A percentile compares a stretch with the other conserved stretches of the same genome.
These are phyloP conservation scores for Hirtodrosophila alboralis DNA, from an alignment of 2,888 invertebrate genomes.

Conservation along the genomic window DNA sequence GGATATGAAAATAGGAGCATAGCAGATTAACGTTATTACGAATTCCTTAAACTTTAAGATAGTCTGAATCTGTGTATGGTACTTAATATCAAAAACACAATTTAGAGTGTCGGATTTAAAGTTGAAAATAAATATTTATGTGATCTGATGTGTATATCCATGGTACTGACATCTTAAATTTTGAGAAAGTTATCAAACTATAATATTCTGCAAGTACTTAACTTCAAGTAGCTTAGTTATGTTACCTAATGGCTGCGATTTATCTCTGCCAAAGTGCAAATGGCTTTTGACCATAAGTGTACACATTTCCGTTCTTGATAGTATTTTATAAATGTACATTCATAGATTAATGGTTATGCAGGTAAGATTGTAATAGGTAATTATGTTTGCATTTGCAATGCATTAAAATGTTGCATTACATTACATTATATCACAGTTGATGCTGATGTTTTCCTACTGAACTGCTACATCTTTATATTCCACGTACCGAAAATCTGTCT, in stretches of 20 bases:
- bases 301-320: constrained; percentile 5
- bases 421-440: neutral
- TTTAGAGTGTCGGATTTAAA: too few relatives aligned
- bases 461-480: constrained; percentile 15
- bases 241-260: constrained; percentile 27
- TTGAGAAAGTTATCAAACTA: too few relatives aligned
- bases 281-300: constrained; percentile 19
- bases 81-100: too few relatives aligned
- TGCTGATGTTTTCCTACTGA: neutral
- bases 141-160: too few relatives aligned
- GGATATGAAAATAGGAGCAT: too few relatives aligned
- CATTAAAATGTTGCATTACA: constrained; percentile 24
- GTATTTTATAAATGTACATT: constrained; percentile 8
- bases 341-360: constrained; percentile 1
- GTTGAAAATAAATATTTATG: too few relatives aligned
- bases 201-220: too few relatives aligned
- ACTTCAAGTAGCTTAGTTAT: constrained; percentile 4
- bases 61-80: too few relatives aligned
- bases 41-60: too few relatives aligned
- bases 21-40: too few relatives aligned
- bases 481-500: constrained; percentile 8
- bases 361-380: neutral
- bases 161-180: too few relatives aligned
- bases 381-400: constrained; percentile 6
- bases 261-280: constrained; percentile 33